phyloP scores from a whole-genome alignment of 2,888 invertebrate genomes.

The Sepiola atlantica region DNA sequence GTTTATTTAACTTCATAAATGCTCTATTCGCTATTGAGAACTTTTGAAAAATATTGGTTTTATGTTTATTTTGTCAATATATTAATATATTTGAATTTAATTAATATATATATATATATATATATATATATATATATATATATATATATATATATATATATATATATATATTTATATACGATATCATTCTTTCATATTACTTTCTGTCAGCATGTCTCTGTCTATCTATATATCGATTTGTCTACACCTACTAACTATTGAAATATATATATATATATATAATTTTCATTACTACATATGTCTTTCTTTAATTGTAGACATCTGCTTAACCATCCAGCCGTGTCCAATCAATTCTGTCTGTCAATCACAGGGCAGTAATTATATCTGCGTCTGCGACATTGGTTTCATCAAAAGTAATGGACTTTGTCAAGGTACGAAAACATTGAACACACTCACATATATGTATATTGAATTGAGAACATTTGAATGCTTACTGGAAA shows the following conservation, averaged over 20 bases:
- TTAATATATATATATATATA: background rate
- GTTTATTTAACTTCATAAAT: too few species aligned
- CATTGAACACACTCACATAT: background rate
- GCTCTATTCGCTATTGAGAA: too few species aligned
- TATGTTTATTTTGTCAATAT: too few species aligned
- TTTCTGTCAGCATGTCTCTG: background rate
- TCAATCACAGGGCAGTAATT: slow-evolving; percentile 52
- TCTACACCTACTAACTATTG: background rate
- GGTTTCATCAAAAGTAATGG: slow-evolving; percentile 49
- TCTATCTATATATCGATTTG: background rate
- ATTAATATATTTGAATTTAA: too few species aligned
- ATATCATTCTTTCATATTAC: background rate
- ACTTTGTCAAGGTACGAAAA: background rate
- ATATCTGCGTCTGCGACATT: slow-evolving; percentile 52
- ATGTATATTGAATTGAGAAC: too few species aligned
- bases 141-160: background rate
- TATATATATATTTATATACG: background rate
- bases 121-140: background rate
- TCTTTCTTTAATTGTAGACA: background rate
- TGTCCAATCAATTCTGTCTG: slow-evolving; percentile 53
- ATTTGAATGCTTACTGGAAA: too few species aligned
- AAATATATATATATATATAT: background rate
- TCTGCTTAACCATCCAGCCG: background rate
- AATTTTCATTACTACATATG: background rate
- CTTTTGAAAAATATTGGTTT: too few species aligned